These are phyloP conservation scores for Pemphigus obesinymphae DNA, from an alignment of 1,140 invertebrate species.

Conservation along the genomic window DNA sequence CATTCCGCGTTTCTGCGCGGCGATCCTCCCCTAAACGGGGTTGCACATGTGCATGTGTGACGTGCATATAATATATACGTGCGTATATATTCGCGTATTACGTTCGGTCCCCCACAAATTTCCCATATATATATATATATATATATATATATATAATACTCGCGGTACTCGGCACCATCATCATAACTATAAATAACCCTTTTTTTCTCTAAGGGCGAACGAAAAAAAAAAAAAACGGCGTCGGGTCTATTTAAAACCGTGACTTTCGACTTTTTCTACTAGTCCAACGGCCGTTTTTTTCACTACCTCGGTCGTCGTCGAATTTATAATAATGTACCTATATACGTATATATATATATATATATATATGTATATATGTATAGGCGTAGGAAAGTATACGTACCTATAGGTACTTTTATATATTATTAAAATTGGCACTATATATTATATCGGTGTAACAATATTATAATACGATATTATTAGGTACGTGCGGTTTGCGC, in stretches of 20 bases:
- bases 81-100: not conserved
- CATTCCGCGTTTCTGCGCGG: not conserved
- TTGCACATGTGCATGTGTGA: not conserved
- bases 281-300: constrained; percentile 9
- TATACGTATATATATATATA: not conserved
- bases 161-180: too few species aligned
- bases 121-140: too few species aligned
- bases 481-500: too few species aligned
- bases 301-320: not conserved
- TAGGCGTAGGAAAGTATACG: not conserved
- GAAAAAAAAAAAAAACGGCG: not conserved
- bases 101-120: not conserved
- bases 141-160: too few species aligned
- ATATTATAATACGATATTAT: too few species aligned
- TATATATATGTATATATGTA: not conserved
- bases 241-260: constrained; percentile 21
- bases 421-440: too few species aligned
- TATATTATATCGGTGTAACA: too few species aligned
- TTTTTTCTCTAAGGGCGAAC: not conserved
- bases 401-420: not conserved
- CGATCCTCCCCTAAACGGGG: constrained; percentile 31
- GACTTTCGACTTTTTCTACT: constrained; percentile 33
- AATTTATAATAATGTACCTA: not conserved
- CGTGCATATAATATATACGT: not conserved
- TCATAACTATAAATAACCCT: not conserved